Base-by-base conservation (phyloP, 2,113 vertebrate genomes). In the Cromileptes altivelis region DNA sequence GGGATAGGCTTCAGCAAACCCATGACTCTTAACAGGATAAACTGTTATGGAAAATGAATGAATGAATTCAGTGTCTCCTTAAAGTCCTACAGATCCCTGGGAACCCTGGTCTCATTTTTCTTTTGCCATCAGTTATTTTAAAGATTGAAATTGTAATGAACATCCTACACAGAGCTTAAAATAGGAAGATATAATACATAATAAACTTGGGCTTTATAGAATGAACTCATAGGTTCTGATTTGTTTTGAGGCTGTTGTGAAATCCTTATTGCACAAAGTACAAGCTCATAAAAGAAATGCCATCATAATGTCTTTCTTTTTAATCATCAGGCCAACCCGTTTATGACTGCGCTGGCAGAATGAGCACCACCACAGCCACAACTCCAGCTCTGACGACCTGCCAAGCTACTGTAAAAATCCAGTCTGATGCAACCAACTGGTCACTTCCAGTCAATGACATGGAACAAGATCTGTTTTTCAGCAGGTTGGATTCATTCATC, bases 301-400 rank as follows among this genome's bases (percentile, higher is more conserved):
- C 1, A 17, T 3, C 58, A 1, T 18, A 47, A 37, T 62, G 5
- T 37, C 2, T 62, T 56, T 40, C 8, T 37, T 58, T n/a, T 67
- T 40, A 37, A 21, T 85, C 68, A 74, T 25, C 71, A 93, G 92
- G 52, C 69, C 91, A 93, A 75, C 78, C 86, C 10, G 11, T 75
- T 62, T 90, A 93, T 73, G 82, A 91, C 86, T 93, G 92, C 7
- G 42, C 37, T 2, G 86, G 89, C 65, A 85, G 86, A 84, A 73
- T 81, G 33, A 90, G 23, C 56, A 88, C 82, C 60, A 86, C 65
- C 42, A 60, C n/a, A 8, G 23, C 63, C 33, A 53, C n/a, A 70
- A n/a, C 83, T 10, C 25, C 80, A 19, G 64, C 79, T 40, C 18
- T 18, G 65, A 81, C 84, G 1, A 75, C 81, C 33, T 80, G 33